phyloP scores from a whole-genome alignment of 2,797 vertebrate species.

The Echeneis naucrates region DNA sequence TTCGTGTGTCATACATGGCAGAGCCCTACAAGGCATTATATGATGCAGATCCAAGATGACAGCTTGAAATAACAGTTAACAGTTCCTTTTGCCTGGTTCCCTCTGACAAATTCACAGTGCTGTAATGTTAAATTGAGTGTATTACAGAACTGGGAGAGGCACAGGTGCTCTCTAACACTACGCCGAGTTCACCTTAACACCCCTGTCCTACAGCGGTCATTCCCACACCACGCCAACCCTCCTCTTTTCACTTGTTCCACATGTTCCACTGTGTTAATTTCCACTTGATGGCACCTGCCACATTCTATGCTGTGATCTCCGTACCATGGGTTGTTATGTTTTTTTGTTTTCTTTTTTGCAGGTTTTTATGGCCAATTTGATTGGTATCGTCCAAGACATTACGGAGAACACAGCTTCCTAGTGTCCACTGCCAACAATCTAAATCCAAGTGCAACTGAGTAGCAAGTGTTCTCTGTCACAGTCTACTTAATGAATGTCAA shows the following conservation, averaged over 20 bases:
- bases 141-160: slow-evolving; percentile 50
- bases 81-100: slow-evolving; percentile 67
- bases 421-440: background rate
- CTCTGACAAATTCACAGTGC: slow-evolving; percentile 70
- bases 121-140: slow-evolving; percentile 80
- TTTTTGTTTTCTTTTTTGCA: background rate
- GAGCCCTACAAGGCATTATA: slow-evolving; percentile 56
- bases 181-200: slow-evolving; percentile 55
- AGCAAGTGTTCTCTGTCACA: background rate
- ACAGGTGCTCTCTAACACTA: slow-evolving; percentile 69
- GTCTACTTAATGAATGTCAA: background rate
- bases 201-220: slow-evolving; percentile 48
- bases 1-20: slow-evolving; percentile 57
- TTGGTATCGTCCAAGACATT: background rate
- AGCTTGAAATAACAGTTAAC: slow-evolving; percentile 78
- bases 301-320: slow-evolving; percentile 42
- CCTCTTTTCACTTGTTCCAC: slow-evolving; percentile 53
- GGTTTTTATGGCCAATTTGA: slow-evolving; percentile 24
- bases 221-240: slow-evolving; percentile 22
- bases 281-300: slow-evolving; percentile 42
- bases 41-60: slow-evolving; percentile 78
- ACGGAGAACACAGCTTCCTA: background rate
- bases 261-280: slow-evolving; percentile 58
- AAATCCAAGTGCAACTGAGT: background rate
- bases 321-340: slow-evolving; percentile 11